Conservation (phyloP, 1,140 invertebrate species). For the Aphidius ervi region DNA sequence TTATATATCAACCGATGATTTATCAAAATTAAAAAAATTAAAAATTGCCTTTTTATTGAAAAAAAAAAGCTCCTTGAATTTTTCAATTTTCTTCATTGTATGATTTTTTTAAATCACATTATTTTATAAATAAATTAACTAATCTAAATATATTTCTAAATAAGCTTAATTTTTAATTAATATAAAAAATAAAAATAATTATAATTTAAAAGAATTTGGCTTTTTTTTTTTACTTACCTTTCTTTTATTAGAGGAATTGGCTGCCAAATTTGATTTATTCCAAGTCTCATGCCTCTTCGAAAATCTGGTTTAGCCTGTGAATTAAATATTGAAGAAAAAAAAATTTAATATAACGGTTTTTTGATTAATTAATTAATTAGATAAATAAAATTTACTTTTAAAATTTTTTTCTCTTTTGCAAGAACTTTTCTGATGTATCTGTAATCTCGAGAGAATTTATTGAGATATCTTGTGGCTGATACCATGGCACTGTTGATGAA, state of each 20-base stretch:
- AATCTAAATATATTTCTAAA: too few relatives aligned
- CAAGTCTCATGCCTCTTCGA: slow-evolving; percentile 61
- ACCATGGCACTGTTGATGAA: slow-evolving; percentile 80
- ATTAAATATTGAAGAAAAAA: slow-evolving; percentile 20
- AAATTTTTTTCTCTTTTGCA: slow-evolving; percentile 71
- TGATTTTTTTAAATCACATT: too few relatives aligned
- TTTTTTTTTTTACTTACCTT: slow-evolving; percentile 51
- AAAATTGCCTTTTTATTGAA: background rate
- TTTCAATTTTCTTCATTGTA: too few relatives aligned
- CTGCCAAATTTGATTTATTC: slow-evolving; percentile 70
- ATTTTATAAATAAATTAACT: too few relatives aligned
- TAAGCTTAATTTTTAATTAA: too few relatives aligned
- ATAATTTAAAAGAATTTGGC: too few relatives aligned
- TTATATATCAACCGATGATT: slow-evolving; percentile 1
- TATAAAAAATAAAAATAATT: too few relatives aligned
- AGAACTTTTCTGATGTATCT: slow-evolving; percentile 82
- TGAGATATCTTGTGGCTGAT: slow-evolving; percentile 81
- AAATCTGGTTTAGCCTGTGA: slow-evolving; percentile 67
- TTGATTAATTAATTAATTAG: background rate
- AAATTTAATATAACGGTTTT: background rate
- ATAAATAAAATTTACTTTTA: slow-evolving; percentile 66
- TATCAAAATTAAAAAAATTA: background rate
- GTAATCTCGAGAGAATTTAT: slow-evolving; percentile 88
- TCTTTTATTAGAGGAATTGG: slow-evolving; percentile 57
- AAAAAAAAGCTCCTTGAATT: background rate